Evolutionary conservation across 2,797 vertebrate species (phyloP).

Genomic region (Hemitrygon akajei): DNA sequence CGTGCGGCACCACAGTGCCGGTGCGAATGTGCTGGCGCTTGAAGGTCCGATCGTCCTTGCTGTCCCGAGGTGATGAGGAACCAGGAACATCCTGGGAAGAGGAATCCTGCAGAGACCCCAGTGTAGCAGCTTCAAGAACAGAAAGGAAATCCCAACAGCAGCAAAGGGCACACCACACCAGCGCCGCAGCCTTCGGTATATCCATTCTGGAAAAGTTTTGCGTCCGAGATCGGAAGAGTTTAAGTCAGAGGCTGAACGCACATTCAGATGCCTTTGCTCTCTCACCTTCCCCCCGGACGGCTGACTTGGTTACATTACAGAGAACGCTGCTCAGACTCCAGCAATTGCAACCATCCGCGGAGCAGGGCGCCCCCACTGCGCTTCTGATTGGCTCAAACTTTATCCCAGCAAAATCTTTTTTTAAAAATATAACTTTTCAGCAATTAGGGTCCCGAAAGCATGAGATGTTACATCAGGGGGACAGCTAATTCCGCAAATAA

Average conservation of each 20-base stretch:
- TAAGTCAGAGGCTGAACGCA: not conserved
- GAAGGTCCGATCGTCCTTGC: conserved; percentile 41
- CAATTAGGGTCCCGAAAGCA: too few relatives aligned
- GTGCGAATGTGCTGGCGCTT: conserved; percentile 45
- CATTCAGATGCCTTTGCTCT: not conserved
- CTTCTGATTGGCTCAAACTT: conserved; percentile 35
- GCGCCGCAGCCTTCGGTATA: conserved; percentile 64
- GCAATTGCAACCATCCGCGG: conserved; percentile 22
- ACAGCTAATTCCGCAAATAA: not conserved
- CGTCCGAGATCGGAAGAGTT: not conserved
- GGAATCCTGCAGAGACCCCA: not conserved
- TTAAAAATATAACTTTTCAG: not conserved
- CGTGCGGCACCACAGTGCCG: conserved; percentile 50
- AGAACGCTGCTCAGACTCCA: not conserved
- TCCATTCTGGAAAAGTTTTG: conserved; percentile 60
- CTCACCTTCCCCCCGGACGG: conserved; percentile 3
- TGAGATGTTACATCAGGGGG: not conserved
- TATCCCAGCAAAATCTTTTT: conserved; percentile 26
- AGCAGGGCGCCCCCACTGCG: conserved; percentile 34
- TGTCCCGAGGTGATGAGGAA: conserved; percentile 36
- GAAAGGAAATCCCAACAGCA: conserved; percentile 62
- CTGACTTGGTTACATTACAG: conserved; percentile 31
- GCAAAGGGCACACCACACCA: conserved; percentile 64
- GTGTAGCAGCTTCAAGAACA: conserved; percentile 39
- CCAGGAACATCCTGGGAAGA: conserved; percentile 39